These are phyloP conservation scores for Mesocricetus auratus DNA, from an alignment of 2,113 vertebrate genomes.

Conservation along the genomic window DNA sequence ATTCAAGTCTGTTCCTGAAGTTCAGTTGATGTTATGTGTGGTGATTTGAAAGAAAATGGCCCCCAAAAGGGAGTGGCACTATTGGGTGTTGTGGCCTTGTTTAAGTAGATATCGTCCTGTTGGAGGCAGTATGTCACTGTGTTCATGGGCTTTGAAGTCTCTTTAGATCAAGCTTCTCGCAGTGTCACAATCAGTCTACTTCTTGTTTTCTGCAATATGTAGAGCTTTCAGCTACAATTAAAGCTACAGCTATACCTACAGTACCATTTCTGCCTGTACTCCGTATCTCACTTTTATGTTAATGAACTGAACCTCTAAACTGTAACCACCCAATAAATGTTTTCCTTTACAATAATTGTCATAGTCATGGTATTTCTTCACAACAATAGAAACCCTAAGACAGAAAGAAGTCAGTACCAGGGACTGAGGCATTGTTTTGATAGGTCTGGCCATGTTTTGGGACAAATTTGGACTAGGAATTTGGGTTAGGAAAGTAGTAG, in stretches of 20 bases:
- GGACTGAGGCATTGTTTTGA: not conserved
- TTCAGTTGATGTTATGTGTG: not conserved
- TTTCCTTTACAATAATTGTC: not conserved
- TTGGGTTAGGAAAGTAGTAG: not conserved
- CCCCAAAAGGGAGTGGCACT: not conserved
- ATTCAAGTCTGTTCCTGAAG: not conserved
- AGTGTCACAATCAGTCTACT: no score
- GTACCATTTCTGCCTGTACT: not conserved
- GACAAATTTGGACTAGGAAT: not conserved
- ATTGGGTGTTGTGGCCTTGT: not conserved
- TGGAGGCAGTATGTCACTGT: no score
- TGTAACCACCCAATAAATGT: not conserved
- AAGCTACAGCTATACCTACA: not conserved
- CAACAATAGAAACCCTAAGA: not conserved
- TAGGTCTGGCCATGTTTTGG: not conserved
- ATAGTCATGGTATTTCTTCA: not conserved
- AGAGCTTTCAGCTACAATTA: not conserved
- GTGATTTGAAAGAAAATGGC: not conserved
- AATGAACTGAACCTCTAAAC: not conserved
- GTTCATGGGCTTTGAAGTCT: not conserved
- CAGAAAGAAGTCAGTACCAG: not conserved
- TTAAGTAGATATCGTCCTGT: not conserved
- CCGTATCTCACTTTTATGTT: not conserved
- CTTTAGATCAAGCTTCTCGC: not conserved
- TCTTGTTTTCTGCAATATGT: no score